Base-by-base conservation (phyloP, 2,797 vertebrate species). In the Arrhamphus sclerolepis region DNA sequence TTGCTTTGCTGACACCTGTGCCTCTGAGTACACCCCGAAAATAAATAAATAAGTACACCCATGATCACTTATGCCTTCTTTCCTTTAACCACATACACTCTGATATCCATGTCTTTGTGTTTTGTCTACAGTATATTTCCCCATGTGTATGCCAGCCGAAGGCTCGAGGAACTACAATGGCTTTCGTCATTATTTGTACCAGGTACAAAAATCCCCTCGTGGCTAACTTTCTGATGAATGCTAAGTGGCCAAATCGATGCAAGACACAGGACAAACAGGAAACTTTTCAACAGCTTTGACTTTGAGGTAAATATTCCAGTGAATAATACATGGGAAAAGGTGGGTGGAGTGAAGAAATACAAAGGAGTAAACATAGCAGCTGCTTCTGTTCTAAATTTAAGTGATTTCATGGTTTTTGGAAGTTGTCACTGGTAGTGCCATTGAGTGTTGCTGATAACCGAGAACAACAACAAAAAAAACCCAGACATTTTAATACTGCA, bases 331-430 rank as follows among this genome's bases (percentile, higher is more conserved):
- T 79, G 75, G 75, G 58, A 65, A 61, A 46, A 66, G 64, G 81
- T 77, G 67, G 57, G 59, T 78, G 72, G 66, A 68, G 66, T 69
- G 74, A 72, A 79, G 62, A 55, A 70, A 77, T 78, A 74, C 77
- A 89, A 76, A 85, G 77, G 86, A 89, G 83, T 86, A 88, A 91
- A 90, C 87, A 87, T 78, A 80, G 80, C 83, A 86, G 73, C 75
- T 76, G 80, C 70, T 65, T 82, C 77, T 83, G 69, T 80, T 88
- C 77, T 83, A 78, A 89, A 89, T 82, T 86, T 84, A 63, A 84
- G 61, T 82, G 85, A 89, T 89, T 92, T 89, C 75, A 84, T 78
- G 86, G 83, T 82, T 78, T 70, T 76, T 72, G 76, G 80, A 82
- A 80, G 84, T 83, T 90, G 89, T 91, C 83, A 82, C 85, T 73